Base-by-base conservation (phyloP, 1,140 invertebrate species). In the Battus philenor region DNA sequence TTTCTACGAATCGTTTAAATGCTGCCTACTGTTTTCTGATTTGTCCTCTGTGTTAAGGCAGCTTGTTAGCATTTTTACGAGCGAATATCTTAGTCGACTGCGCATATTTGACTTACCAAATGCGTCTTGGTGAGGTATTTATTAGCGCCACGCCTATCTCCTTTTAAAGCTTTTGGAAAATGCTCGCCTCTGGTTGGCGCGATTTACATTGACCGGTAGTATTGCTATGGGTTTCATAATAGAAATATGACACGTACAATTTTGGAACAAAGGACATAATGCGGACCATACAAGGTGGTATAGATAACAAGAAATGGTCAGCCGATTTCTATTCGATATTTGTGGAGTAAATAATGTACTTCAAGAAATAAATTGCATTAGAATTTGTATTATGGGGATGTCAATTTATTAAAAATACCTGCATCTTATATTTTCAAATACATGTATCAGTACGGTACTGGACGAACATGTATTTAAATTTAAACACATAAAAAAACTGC, bases 31-130 rank as follows among this genome's bases (percentile, higher is more conserved):
- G 15, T 1, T 29, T 41, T 27, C 13, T 41, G 48, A 68, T 62
- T 65, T 54, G 68, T 61, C 22, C 33, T 48, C 54, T 45, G 50
- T 33, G 47, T 59, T 52, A 68, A 36, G 59, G 63, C 43, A 55
- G 48, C 31, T 60, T 44, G 43, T 68, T 63, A 63, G 29, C 56
- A 52, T 45, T 48, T 50, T 54, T 54, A 54, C 45, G 46, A 56
- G 22, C 9, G 22, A 43, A 44, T 43, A 34, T 44, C 45, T 48
- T 33, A 12, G 18, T 16, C 32, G 26, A 9, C 16, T 26, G 24
- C 10, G 34, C 15, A 9, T 51, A 46, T 46, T 45, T 29, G 26
- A 30, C 16, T 22, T 30, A 20, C 46, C 47, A 34, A 38, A 49
- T 54, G 31, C 15, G 47, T 18, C 46, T 33, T 34, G 29, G 13